Evolutionary conservation across 92 coral and sea anemone genomes (phyloP).

Genomic region (Umimayanthus chanpuru): DNA sequence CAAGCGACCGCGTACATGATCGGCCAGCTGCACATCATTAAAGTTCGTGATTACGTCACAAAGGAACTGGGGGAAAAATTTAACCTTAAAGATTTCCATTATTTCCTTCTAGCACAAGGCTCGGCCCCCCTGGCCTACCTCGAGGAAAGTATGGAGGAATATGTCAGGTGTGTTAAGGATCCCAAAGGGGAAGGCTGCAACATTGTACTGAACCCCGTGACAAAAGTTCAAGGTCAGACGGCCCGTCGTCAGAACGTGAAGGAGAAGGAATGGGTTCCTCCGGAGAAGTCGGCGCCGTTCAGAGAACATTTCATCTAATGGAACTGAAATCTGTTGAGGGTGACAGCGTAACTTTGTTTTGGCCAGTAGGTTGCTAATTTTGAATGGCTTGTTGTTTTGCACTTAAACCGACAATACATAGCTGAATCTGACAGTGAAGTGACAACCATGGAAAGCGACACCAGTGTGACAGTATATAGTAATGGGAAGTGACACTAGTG

Average conservation of each 20-base stretch:
- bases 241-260: constrained; percentile 3
- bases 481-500: too few species aligned
- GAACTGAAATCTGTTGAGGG: neutral
- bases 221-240: constrained; percentile 5
- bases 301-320: constrained; percentile 34
- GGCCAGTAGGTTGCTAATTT: neutral
- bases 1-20: constrained; percentile 96
- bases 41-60: constrained; percentile 73
- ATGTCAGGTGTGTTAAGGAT: constrained; percentile 69
- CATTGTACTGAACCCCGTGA: constrained; percentile 66
- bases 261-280: constrained; percentile 13
- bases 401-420: neutral
- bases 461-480: too few species aligned
- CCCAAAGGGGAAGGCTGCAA: constrained; percentile 65
- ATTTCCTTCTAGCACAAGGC: constrained; percentile 84
- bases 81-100: constrained; percentile 79
- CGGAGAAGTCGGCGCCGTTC: constrained; percentile 24
- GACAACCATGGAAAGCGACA: too few species aligned
- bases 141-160: constrained; percentile 66
- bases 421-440: neutral
- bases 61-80: constrained; percentile 64
- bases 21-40: constrained; percentile 84
- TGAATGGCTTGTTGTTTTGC: neutral
- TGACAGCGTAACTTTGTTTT: neutral
- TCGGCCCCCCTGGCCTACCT: constrained; percentile 83